phyloP scores from a whole-genome alignment of 2,888 invertebrate species.

The Cremastobaeus sp. region DNA sequence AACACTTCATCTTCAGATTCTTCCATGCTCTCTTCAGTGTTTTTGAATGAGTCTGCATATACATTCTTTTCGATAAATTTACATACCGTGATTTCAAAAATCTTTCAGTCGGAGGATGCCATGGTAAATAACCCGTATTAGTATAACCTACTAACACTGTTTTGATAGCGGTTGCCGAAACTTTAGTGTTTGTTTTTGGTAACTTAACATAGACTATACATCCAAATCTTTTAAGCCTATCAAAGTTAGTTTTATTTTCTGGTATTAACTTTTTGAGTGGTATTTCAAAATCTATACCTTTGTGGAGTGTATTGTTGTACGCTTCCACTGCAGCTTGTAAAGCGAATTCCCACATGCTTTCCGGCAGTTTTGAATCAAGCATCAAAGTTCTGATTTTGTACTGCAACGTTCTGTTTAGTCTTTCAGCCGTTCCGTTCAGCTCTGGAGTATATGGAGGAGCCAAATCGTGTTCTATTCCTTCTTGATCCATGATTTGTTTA shows the following conservation, averaged over 20 bases:
- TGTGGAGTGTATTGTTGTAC: too few species aligned
- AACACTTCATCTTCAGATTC: too few species aligned
- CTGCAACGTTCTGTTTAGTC: slow-evolving; percentile 11
- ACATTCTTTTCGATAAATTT: too few species aligned
- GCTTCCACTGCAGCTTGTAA: background rate
- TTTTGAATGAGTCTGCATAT: slow-evolving; percentile 7
- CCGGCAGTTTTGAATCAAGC: background rate
- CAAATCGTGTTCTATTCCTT: too few species aligned
- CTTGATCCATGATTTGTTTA: too few species aligned
- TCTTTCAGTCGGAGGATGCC: slow-evolving; percentile 41
- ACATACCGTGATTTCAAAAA: slow-evolving; percentile 18
- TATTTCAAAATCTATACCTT: background rate
- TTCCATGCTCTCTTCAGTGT: too few species aligned
- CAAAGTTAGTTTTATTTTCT: background rate
- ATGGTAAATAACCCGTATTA: slow-evolving; percentile 23
- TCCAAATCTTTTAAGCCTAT: background rate
- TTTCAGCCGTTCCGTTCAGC: too few species aligned
- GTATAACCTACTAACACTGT: slow-evolving; percentile 15
- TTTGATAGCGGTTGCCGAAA: background rate
- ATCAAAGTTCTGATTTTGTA: slow-evolving; percentile 7
- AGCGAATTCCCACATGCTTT: background rate
- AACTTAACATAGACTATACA: background rate
- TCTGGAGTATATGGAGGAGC: too few species aligned
- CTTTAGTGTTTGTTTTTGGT: background rate
- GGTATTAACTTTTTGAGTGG: background rate